Evolutionary conservation across 2,113 vertebrate genomes (phyloP).

Genomic region (Phyllostomus discolor): DNA sequence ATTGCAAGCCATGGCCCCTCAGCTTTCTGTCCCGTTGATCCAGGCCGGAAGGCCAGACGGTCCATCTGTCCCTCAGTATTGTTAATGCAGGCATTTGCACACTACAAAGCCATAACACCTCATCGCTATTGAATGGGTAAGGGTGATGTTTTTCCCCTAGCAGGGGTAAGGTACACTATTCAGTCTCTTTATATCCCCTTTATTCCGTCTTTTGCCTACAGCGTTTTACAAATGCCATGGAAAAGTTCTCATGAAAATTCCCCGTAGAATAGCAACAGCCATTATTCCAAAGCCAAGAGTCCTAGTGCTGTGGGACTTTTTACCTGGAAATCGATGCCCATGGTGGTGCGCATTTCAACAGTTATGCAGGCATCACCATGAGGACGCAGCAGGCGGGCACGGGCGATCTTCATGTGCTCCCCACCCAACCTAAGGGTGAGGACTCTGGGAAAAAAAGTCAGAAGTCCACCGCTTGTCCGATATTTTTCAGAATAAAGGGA

Average conservation of each 20-base stretch:
- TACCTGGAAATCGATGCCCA: not conserved
- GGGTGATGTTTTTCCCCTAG: rapidly evolving
- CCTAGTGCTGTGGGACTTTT: not conserved
- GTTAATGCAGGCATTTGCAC: not conserved
- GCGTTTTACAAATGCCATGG: not conserved
- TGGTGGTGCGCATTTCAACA: not conserved
- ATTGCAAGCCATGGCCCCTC: not conserved
- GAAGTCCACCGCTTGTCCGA: not conserved
- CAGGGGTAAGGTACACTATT: not conserved
- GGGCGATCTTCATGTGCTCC: not conserved
- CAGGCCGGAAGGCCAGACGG: not conserved
- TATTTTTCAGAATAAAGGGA: not conserved
- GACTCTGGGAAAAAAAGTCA: not conserved
- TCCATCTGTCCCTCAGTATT: not conserved
- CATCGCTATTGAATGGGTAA: not conserved
- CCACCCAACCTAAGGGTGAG: not conserved
- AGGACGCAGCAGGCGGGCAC: not conserved
- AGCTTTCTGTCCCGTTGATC: not conserved
- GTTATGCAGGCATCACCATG: too few species aligned
- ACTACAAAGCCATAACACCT: not conserved
- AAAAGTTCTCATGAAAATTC: not conserved
- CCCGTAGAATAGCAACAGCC: not conserved
- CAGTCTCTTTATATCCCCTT: not conserved
- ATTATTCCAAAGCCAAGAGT: not conserved
- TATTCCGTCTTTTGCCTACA: not conserved